Percentiles rank a stretch among this genome's conserved stretches.
Evolutionary conservation across 2,113 vertebrate genomes (phyloP).

Genomic region (Pollachius pollachius): DNA sequence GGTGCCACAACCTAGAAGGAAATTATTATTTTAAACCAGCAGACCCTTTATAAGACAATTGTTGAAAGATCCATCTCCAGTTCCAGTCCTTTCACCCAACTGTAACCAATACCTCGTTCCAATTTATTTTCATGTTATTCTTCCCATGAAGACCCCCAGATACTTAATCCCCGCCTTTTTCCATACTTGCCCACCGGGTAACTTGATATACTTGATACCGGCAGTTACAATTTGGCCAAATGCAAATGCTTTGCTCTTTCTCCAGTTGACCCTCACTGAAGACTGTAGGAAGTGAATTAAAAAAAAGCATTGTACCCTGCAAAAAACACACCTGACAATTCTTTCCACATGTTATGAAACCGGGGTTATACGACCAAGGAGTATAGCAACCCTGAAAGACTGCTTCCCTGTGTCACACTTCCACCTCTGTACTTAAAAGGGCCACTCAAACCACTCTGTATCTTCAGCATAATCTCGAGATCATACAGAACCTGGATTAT

Average conservation of each 20-base stretch:
- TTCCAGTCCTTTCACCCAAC: too few relatives aligned
- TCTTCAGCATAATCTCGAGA: constrained; percentile 16
- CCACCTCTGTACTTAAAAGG: background rate
- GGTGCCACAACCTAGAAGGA: too few relatives aligned
- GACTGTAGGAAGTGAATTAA: background rate
- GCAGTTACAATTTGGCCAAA: too few relatives aligned
- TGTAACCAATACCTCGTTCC: too few relatives aligned
- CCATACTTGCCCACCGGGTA: too few relatives aligned
- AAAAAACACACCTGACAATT: background rate
- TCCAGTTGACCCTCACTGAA: background rate
- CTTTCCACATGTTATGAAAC: background rate
- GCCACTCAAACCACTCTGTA: constrained; percentile 16
- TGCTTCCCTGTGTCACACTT: constrained; percentile 14
- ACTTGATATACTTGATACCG: too few relatives aligned
- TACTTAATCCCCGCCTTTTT: too few relatives aligned
- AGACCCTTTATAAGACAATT: too few relatives aligned
- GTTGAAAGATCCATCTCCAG: too few relatives aligned
- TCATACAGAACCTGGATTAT: constrained; percentile 20
- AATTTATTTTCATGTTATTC: too few relatives aligned
- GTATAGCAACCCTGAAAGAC: constrained; percentile 10
- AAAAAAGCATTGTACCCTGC: background rate
- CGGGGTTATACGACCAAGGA: background rate
- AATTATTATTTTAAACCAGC: too few relatives aligned
- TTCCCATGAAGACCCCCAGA: too few relatives aligned
- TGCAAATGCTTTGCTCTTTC: background rate